A percentile compares a stretch with the other conserved stretches of the same genome.
Conservation (phyloP, 2,888 invertebrate genomes). For the Ctena decussata region DNA sequence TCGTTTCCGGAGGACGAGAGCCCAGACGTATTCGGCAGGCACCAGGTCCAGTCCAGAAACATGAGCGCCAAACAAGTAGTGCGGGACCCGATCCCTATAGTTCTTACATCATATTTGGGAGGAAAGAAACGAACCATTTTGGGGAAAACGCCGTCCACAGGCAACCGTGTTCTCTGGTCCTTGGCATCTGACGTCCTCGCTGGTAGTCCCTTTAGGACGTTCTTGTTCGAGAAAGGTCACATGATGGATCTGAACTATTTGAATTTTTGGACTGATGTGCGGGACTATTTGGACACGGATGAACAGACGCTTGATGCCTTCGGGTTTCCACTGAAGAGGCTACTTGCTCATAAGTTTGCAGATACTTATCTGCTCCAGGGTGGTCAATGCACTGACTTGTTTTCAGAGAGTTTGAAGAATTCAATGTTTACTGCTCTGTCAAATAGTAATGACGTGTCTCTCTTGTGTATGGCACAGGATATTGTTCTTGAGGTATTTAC, state of each 20-base stretch:
- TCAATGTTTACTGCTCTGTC: slow-evolving; percentile 54
- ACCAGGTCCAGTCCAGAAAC: slow-evolving; percentile 23
- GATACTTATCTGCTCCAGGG: slow-evolving; percentile 59
- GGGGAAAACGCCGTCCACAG: slow-evolving; percentile 54
- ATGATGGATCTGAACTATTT: slow-evolving; percentile 57
- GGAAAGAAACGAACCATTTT: slow-evolving; percentile 57
- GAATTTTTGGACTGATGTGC: slow-evolving; percentile 72
- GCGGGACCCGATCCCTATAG: slow-evolving; percentile 54
- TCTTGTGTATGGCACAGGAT: slow-evolving; percentile 69
- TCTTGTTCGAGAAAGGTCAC: slow-evolving; percentile 43
- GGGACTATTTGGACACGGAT: slow-evolving; percentile 70
- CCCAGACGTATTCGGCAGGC: slow-evolving; percentile 26
- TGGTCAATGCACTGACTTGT: slow-evolving; percentile 49
- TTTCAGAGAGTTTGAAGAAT: slow-evolving; percentile 70
- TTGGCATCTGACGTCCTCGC: slow-evolving; percentile 71
- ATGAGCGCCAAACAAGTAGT: slow-evolving; percentile 15
- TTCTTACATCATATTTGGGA: slow-evolving; percentile 62
- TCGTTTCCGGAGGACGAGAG: slow-evolving; percentile 18
- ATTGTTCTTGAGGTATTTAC: slow-evolving; percentile 64
- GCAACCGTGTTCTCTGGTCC: slow-evolving; percentile 61
- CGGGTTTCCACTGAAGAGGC: slow-evolving; percentile 52
- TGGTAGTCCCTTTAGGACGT: slow-evolving; percentile 63
- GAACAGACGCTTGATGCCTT: slow-evolving; percentile 57
- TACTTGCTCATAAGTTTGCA: slow-evolving; percentile 59
- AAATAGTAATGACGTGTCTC: slow-evolving; percentile 54